Conservation (phyloP, 2,113 vertebrate species). For the Etia nguti region DNA sequence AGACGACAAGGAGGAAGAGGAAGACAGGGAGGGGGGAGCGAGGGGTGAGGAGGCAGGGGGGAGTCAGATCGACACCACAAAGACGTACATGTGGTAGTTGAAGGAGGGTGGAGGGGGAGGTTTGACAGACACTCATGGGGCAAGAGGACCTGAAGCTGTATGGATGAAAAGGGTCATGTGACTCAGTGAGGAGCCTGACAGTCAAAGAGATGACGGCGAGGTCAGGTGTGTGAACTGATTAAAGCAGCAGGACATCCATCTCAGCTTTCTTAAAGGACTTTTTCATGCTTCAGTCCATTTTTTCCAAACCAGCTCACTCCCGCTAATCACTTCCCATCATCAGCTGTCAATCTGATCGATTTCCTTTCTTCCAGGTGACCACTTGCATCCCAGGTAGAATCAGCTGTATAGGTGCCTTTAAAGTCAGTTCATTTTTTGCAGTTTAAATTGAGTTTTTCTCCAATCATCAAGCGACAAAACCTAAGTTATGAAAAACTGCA, state of each 20-base stretch:
- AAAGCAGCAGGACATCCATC: not conserved
- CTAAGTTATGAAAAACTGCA: not conserved
- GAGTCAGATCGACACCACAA: constrained; percentile 77
- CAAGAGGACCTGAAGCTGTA: not conserved
- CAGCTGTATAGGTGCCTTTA: not conserved
- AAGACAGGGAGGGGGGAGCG: not conserved
- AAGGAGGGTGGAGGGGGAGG: not conserved
- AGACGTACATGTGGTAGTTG: constrained; percentile 79
- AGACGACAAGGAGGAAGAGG: constrained; percentile 75
- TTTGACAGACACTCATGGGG: not conserved
- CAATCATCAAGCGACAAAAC: not conserved
- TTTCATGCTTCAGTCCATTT: not conserved
- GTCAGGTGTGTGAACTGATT: not conserved
- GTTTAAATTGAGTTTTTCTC: not conserved
- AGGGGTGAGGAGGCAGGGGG: constrained; percentile 63
- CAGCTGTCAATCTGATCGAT: not conserved
- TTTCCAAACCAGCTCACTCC: not conserved
- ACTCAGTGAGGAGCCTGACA: not conserved
- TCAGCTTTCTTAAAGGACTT: not conserved
- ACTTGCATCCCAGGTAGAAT: rapidly evolving
- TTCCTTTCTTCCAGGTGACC: not conserved
- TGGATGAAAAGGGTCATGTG: not conserved
- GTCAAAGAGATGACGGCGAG: not conserved
- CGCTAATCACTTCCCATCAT: not conserved
- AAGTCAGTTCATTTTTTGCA: not conserved